These are phyloP conservation scores for silkworm (Bombyx mori) DNA, from an alignment of 1,140 invertebrate species.

Conservation along the genomic window ASM3026992v2 NC_085117.1:14510001-14510500, in stretches of 20 bases:
- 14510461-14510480: too few species aligned
- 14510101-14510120: constrained; percentile 57
- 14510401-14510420: too few species aligned
- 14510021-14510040: constrained; percentile 62
- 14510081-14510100: constrained; percentile 59
- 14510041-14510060: constrained; percentile 53
- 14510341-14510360: too few species aligned
- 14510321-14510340: too few species aligned
- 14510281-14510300: constrained; percentile 33
- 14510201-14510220: constrained; percentile 57
- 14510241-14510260: constrained; percentile 53
- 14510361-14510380: too few species aligned
- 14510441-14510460: too few species aligned
- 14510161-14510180: constrained; percentile 68
- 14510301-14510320: constrained; percentile 10
- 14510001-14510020: constrained; percentile 68
- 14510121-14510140: constrained; percentile 64
- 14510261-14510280: constrained; percentile 58
- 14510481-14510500: too few species aligned
- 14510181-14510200: constrained; percentile 72
- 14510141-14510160: constrained; percentile 60
- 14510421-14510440: too few species aligned
- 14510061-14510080: constrained; percentile 51
- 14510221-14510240: constrained; percentile 40
- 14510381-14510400: too few species aligned